A percentile compares a stretch with the other conserved stretches of the same genome.
phyloP scores from a whole-genome alignment of 2,113 vertebrate species.

The Psophia crepitans region DNA sequence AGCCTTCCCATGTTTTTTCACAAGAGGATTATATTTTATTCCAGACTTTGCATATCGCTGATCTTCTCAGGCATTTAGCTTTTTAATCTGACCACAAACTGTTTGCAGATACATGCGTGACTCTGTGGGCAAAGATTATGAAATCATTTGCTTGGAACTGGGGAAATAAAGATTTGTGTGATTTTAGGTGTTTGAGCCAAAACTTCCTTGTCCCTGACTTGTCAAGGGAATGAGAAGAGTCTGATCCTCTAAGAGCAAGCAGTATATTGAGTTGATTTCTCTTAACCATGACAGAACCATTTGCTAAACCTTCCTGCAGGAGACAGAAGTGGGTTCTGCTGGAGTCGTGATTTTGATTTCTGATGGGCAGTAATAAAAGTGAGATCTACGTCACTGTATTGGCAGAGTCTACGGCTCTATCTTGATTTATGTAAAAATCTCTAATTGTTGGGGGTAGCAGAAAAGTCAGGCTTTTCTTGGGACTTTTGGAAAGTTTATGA shows the following conservation, averaged over 20 bases:
- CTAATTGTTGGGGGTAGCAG: not conserved
- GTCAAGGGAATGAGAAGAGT: not conserved
- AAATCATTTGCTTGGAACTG: not conserved
- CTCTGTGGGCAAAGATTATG: not conserved
- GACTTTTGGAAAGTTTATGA: not conserved
- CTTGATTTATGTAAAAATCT: conserved; percentile 7
- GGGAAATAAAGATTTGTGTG: conserved; percentile 16
- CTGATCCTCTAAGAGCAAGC: conserved; percentile 17
- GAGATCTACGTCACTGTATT: conserved; percentile 19
- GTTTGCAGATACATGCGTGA: not conserved
- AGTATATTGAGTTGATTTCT: conserved; percentile 62
- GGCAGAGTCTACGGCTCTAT: not conserved
- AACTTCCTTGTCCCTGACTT: conserved; percentile 16
- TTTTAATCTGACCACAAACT: not conserved
- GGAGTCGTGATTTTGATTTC: conserved; percentile 42
- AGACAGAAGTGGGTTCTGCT: conserved; percentile 20
- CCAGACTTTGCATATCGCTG: not conserved
- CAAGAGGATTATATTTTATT: not conserved
- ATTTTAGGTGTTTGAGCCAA: not conserved
- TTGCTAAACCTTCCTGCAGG: conserved; percentile 30
- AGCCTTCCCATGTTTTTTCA: not conserved
- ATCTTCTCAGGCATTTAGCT: not conserved
- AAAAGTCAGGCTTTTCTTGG: not conserved
- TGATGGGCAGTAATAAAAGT: conserved; percentile 39
- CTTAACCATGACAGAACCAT: conserved; percentile 29